Conservation (phyloP, 1,140 invertebrate species). For the Caenorhabditis inopinata region DNA sequence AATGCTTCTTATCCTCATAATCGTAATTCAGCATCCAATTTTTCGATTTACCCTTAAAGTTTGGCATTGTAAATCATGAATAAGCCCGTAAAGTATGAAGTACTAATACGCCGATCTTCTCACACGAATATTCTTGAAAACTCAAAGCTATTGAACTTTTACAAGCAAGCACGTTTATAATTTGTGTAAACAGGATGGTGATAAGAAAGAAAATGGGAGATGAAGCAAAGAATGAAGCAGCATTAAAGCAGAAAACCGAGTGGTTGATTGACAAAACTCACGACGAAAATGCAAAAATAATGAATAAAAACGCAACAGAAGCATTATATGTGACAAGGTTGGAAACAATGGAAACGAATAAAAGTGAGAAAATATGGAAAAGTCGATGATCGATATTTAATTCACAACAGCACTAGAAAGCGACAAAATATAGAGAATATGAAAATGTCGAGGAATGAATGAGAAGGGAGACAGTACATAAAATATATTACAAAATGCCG, state of each 20-base stretch:
- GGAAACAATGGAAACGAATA: not conserved
- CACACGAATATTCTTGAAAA: not conserved
- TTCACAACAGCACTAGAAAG: not conserved
- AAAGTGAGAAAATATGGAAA: too few species aligned
- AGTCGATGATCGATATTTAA: constrained; percentile 15
- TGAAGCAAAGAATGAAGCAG: not conserved
- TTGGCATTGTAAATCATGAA: not conserved
- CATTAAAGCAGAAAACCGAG: not conserved
- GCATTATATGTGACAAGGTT: constrained; percentile 10
- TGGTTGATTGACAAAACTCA: too few species aligned
- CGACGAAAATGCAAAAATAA: not conserved
- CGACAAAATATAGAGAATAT: not conserved
- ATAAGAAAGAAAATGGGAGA: not conserved
- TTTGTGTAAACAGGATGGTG: not conserved
- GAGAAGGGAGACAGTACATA: not conserved
- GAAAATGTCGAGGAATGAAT: not conserved
- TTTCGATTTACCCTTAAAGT: not conserved
- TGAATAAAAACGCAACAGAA: not conserved
- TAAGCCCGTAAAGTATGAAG: not conserved
- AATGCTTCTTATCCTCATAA: constrained; percentile 17
- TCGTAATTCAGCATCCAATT: constrained; percentile 6
- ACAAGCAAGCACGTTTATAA: not conserved
- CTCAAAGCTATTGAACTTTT: not conserved
- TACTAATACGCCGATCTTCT: constrained; percentile 8
- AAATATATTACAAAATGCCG: constrained; percentile 3